Evolutionary conservation across 2,113 vertebrate species (phyloP).

Genomic region (Aythya baeri): DNA sequence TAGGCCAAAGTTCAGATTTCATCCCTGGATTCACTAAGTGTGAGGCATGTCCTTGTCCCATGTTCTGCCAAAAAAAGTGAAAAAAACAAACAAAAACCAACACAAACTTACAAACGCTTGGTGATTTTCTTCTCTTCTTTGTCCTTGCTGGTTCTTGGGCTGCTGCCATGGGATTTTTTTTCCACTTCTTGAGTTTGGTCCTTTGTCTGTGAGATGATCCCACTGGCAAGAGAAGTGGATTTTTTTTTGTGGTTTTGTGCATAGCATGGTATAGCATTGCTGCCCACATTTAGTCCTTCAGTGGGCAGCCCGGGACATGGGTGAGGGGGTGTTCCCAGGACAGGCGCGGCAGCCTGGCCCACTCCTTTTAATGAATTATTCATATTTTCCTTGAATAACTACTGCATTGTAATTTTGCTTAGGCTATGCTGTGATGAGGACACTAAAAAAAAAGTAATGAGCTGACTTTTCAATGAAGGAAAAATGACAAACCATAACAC

Average conservation of each 20-base stretch:
- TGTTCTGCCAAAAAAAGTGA: neutral
- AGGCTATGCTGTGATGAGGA: neutral
- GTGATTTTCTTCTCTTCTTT: slow-evolving; percentile 86
- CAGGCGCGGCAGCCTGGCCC: neutral
- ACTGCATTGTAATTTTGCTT: neutral
- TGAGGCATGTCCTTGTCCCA: neutral
- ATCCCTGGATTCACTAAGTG: neutral
- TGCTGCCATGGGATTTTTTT: slow-evolving; percentile 57
- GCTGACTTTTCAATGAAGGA: neutral
- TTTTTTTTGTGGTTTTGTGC: neutral
- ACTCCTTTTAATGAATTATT: neutral
- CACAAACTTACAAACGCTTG: slow-evolving; percentile 84
- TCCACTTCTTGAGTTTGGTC: slow-evolving; percentile 69
- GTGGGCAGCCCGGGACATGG: neutral
- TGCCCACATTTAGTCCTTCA: neutral
- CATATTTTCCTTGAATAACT: neutral
- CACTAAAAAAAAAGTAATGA: neutral
- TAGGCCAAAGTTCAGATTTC: neutral
- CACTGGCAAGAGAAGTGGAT: slow-evolving; percentile 71
- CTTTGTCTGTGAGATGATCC: slow-evolving; percentile 80
- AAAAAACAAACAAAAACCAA: too few species aligned
- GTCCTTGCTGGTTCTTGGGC: neutral
- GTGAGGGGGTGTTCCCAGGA: neutral
- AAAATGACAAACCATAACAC: neutral
- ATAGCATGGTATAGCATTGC: rapidly evolving